phyloP scores from a whole-genome alignment of 1,140 invertebrate genomes.

The Idris sp. region DNA sequence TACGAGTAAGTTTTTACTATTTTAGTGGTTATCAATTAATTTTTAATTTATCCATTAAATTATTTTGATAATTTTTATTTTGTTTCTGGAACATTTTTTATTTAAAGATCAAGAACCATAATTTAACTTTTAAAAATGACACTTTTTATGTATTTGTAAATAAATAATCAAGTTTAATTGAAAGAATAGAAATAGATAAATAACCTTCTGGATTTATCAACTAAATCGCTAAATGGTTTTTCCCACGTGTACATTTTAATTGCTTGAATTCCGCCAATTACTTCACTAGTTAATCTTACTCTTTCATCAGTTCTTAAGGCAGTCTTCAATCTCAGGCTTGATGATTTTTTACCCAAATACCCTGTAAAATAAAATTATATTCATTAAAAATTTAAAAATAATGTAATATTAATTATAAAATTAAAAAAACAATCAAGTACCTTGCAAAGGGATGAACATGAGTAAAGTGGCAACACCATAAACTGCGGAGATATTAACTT shows the following conservation, averaged over 20 bases:
- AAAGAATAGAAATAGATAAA: not conserved
- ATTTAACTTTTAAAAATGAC: too few species aligned
- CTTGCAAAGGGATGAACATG: conserved; percentile 90
- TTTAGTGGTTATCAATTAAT: too few species aligned
- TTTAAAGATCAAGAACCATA: too few species aligned
- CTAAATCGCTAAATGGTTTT: conserved; percentile 84
- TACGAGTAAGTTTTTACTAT: too few species aligned
- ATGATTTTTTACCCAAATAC: conserved; percentile 85
- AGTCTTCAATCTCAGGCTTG: conserved; percentile 78
- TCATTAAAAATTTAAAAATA: not conserved
- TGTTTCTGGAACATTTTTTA: too few species aligned
- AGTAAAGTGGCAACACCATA: conserved; percentile 89
- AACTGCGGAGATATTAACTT: conserved; percentile 85
- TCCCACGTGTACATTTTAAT: conserved; percentile 97
- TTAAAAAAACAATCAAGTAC: conserved; percentile 67
- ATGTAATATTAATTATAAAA: too few species aligned
- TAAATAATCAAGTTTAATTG: too few species aligned
- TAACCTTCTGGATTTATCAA: conserved; percentile 81
- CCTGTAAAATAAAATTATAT: conserved; percentile 72
- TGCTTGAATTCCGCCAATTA: conserved; percentile 91
- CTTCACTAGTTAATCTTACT: conserved; percentile 92
- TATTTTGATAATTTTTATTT: too few species aligned
- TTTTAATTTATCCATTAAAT: too few species aligned
- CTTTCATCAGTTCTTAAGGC: conserved; percentile 90
- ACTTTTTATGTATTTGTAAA: too few species aligned